These are phyloP conservation scores for Sebastes wilsoni DNA, from an alignment of 2,797 vertebrate genomes.

Conservation along the genomic window DNA sequence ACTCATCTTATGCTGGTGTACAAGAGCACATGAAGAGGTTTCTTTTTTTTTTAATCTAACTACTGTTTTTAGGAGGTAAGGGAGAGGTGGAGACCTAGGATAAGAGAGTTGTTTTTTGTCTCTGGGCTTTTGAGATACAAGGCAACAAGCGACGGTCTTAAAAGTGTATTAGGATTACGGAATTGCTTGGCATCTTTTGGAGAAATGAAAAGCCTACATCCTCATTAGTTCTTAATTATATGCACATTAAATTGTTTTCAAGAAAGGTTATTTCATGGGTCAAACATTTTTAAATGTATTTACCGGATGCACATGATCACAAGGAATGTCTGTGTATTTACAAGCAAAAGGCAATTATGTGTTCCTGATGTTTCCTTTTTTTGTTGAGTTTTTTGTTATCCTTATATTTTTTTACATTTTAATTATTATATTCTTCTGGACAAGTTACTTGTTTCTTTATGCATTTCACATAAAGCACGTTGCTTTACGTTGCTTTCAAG, in stretches of 20 bases:
- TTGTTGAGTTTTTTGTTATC: neutral
- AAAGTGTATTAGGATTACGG: neutral
- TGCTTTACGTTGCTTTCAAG: neutral
- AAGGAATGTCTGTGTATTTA: neutral
- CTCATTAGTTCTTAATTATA: neutral
- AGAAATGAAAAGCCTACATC: neutral
- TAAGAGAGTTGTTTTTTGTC: neutral
- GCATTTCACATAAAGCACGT: neutral
- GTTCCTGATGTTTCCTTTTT: neutral
- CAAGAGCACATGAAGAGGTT: neutral
- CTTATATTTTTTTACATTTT: neutral
- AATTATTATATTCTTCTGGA: neutral
- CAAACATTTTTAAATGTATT: neutral
- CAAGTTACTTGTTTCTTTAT: neutral
- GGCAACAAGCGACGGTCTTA: neutral
- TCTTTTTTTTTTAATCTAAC: neutral
- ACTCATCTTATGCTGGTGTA: constrained; percentile 21
- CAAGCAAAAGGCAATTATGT: neutral
- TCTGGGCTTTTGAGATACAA: neutral
- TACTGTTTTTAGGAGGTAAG: neutral
- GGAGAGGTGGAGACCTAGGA: neutral
- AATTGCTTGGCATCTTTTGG: neutral
- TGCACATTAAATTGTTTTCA: neutral
- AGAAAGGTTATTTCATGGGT: neutral
- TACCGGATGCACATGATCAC: neutral